phyloP scores from a whole-genome alignment of 1,140 invertebrate genomes.

The Drosophila pachea region DNA sequence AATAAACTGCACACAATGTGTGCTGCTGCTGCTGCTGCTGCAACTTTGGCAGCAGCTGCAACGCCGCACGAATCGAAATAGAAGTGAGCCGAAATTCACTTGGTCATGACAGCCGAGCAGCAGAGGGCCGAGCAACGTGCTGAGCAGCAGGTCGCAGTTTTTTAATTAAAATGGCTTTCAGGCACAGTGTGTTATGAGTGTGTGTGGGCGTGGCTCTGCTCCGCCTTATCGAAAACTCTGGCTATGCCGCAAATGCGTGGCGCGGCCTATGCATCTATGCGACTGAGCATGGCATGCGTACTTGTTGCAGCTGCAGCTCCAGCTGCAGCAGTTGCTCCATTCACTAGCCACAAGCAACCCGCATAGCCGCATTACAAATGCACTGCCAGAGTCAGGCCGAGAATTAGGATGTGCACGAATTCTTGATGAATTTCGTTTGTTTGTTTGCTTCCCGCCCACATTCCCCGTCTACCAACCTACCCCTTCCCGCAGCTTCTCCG shows the following conservation, averaged over 20 bases:
- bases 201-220: constrained; percentile 27
- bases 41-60: constrained; percentile 63
- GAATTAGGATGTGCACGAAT: background rate
- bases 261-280: constrained; percentile 63
- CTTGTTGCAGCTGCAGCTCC: constrained; percentile 49
- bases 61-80: constrained; percentile 37
- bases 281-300: constrained; percentile 52
- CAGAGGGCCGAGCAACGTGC: constrained; percentile 14
- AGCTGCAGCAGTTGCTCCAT: constrained; percentile 37
- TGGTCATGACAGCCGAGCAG: constrained; percentile 12
- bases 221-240: constrained; percentile 8
- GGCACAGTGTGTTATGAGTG: background rate
- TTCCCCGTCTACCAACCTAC: background rate
- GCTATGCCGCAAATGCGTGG: constrained; percentile 37
- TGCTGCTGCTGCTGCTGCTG: constrained; percentile 28
- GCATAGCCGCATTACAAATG: constrained; percentile 14
- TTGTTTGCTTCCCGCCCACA: constrained; percentile 42
- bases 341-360: constrained; percentile 50
- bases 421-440: constrained; percentile 33
- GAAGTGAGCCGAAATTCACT: constrained; percentile 23
- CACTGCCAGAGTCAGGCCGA: background rate
- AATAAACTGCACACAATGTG: constrained; percentile 73
- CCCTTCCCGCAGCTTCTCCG: constrained; percentile 1
- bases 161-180: constrained; percentile 59
- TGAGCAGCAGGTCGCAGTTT: constrained; percentile 20